Evolutionary conservation across 2,888 invertebrate genomes (phyloP).

Genomic region (Epiperipatus broadwayi): DNA sequence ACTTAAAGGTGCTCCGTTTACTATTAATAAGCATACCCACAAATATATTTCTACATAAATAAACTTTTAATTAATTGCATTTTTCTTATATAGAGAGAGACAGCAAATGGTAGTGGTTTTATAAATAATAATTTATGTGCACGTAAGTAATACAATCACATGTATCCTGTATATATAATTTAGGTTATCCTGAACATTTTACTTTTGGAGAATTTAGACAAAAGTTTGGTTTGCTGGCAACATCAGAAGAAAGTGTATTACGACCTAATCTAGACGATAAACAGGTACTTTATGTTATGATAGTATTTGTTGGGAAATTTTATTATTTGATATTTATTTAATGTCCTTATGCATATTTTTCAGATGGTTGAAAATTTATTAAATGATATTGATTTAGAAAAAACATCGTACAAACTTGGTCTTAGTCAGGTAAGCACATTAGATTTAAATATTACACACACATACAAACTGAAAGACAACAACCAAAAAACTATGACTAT

Average conservation of each 20-base stretch:
- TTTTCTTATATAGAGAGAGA: too few species aligned
- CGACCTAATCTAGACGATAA: conserved; percentile 31
- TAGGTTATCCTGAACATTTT: conserved; percentile 70
- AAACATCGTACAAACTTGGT: conserved; percentile 67
- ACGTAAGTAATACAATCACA: background rate
- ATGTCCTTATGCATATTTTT: conserved; percentile 18
- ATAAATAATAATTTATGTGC: conserved; percentile 8
- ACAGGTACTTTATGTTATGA: too few species aligned
- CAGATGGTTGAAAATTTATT: conserved; percentile 57
- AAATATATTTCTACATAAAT: too few species aligned
- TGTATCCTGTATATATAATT: conserved; percentile 11
- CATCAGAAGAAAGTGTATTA: conserved; percentile 21
- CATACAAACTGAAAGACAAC: too few species aligned
- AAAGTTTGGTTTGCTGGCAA: conserved; percentile 42
- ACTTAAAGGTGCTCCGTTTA: too few species aligned
- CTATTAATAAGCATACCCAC: too few species aligned
- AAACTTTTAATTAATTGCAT: too few species aligned
- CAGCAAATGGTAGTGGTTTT: too few species aligned
- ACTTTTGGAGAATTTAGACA: conserved; percentile 70
- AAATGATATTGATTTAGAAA: conserved; percentile 57
- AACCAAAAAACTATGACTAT: too few species aligned
- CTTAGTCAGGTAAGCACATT: conserved; percentile 73
- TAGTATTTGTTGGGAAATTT: background rate
- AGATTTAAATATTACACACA: too few species aligned
- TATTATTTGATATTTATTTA: background rate